Evolutionary conservation across 2,888 invertebrate genomes (phyloP).

Genomic region (Phlogophora meticulosa): DNA sequence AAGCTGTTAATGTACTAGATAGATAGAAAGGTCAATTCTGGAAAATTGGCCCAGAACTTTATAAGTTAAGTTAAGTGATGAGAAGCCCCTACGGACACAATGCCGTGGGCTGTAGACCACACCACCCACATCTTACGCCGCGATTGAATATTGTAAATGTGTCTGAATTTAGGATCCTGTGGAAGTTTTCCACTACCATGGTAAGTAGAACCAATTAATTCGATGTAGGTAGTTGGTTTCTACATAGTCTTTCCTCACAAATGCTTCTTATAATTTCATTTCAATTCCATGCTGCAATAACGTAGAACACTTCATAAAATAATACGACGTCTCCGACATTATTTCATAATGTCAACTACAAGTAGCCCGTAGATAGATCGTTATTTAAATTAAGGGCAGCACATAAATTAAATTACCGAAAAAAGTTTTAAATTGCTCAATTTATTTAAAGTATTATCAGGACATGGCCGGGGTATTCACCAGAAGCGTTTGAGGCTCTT

Average conservation of each 20-base stretch:
- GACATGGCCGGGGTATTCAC: slow-evolving; percentile 36
- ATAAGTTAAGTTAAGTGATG: background rate
- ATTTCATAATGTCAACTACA: slow-evolving; percentile 39
- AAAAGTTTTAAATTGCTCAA: slow-evolving; percentile 57
- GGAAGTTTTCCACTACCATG: background rate
- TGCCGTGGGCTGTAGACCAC: background rate
- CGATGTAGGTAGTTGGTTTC: background rate
- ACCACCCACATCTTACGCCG: background rate
- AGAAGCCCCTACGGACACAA: background rate
- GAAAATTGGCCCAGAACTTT: slow-evolving; percentile 9
- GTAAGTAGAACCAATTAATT: slow-evolving; percentile 29
- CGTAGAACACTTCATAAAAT: slow-evolving; percentile 1
- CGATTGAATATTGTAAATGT: slow-evolving; percentile 5
- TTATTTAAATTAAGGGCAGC: slow-evolving; percentile 52
- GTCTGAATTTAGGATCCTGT: background rate
- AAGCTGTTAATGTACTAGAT: slow-evolving; percentile 8
- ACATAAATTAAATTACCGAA: slow-evolving; percentile 56
- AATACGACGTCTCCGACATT: slow-evolving; percentile 24
- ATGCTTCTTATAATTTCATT: background rate
- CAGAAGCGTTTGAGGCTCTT: slow-evolving; percentile 40
- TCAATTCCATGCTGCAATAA: background rate
- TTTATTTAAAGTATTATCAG: slow-evolving; percentile 58
- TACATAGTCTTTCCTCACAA: background rate
- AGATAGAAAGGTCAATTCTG: background rate
- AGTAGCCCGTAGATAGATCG: slow-evolving; percentile 44